Evolutionary conservation across 2,888 invertebrate species (phyloP).

Genomic region (Melieria picta): DNA sequence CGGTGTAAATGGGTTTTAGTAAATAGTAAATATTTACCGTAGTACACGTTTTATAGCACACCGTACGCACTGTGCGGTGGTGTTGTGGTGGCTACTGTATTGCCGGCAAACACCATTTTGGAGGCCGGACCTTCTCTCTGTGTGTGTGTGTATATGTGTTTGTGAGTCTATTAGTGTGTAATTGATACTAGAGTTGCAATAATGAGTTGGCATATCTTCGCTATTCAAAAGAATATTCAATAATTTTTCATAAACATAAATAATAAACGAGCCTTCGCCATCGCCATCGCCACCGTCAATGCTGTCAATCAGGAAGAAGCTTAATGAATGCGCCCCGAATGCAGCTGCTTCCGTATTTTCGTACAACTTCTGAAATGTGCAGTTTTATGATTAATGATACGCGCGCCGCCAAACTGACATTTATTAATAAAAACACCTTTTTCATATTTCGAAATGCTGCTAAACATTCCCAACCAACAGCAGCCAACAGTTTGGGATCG

Average conservation of each 20-base stretch:
- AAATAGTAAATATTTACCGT: constrained; percentile 13
- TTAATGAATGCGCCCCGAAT: no score
- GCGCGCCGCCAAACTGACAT: background rate
- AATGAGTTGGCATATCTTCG: constrained; percentile 25
- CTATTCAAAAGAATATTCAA: constrained; percentile 27
- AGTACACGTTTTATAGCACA: background rate
- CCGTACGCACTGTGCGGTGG: background rate
- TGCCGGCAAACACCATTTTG: no score
- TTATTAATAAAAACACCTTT: constrained; percentile 4
- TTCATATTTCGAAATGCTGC: background rate
- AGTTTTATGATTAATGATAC: constrained; percentile 47
- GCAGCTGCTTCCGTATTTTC: constrained; percentile 40
- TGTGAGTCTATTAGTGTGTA: background rate
- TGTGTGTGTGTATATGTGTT: background rate
- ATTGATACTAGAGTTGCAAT: constrained; percentile 28
- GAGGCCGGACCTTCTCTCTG: no score
- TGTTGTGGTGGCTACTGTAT: background rate
- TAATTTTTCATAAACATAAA: constrained; percentile 35
- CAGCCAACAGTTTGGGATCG: background rate
- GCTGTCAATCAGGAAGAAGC: constrained; percentile 25
- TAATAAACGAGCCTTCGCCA: constrained; percentile 17
- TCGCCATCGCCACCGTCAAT: background rate
- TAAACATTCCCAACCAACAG: background rate
- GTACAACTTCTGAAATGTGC: constrained; percentile 25
- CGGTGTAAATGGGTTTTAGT: constrained; percentile 2